Evolutionary conservation across 2,113 vertebrate genomes (phyloP).

Genomic region (Caranx ignobilis): DNA sequence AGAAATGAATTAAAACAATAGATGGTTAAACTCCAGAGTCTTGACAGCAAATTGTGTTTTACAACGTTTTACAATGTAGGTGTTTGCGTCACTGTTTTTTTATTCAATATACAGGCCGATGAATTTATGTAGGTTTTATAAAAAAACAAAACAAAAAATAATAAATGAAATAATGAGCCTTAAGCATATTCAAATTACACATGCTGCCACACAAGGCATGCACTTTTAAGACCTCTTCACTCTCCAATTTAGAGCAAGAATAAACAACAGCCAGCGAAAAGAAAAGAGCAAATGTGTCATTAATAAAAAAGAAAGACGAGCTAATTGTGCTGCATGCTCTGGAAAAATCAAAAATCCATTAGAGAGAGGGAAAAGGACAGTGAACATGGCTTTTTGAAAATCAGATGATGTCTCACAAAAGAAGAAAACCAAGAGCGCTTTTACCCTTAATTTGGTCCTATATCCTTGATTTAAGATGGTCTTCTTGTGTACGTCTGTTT

Average conservation of each 20-base stretch:
- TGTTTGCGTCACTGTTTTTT: conserved; percentile 10
- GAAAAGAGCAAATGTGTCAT: conserved; percentile 91
- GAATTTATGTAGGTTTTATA: conserved; percentile 24
- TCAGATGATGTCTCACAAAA: conserved; percentile 81
- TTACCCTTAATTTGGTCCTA: conserved; percentile 89
- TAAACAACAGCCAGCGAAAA: conserved; percentile 77
- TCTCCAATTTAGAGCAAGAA: conserved; percentile 70
- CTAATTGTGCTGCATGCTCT: conserved; percentile 94
- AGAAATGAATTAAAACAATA: neutral
- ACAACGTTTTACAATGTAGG: conserved; percentile 2
- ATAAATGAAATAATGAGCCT: conserved; percentile 37
- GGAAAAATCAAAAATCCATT: conserved; percentile 99
- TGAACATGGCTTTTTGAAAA: conserved; percentile 86
- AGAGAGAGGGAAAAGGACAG: conserved; percentile 85
- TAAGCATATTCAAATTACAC: conserved; percentile 49
- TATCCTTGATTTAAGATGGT: conserved; percentile 78
- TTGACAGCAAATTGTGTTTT: conserved; percentile 15
- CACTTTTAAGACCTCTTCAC: conserved; percentile 72
- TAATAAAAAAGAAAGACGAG: conserved; percentile 88
- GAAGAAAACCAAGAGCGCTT: conserved; percentile 82
- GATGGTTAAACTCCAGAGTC: neutral
- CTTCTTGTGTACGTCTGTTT: conserved; percentile 40
- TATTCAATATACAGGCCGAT: conserved; percentile 37
- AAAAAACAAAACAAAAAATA: conserved; percentile 5
- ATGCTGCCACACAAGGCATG: conserved; percentile 1